phyloP scores from a whole-genome alignment of 2,797 vertebrate genomes.

The Steatocranus sp. region DNA sequence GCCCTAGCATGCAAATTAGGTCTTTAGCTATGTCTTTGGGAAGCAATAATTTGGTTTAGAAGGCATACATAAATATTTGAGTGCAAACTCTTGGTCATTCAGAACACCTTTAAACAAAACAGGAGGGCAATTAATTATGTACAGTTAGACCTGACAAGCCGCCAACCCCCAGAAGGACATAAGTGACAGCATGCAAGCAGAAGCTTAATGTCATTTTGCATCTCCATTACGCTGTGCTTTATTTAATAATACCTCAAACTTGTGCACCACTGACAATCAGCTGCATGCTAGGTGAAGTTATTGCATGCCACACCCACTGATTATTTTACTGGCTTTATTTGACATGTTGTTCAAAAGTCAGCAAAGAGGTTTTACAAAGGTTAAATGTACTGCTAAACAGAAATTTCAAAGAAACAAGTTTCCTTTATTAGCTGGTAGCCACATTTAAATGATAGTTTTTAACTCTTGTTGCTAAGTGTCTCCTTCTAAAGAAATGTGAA shows the following conservation, averaged over 20 bases:
- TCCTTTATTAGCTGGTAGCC: not conserved
- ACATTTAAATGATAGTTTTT: not conserved
- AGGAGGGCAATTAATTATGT: conserved; percentile 69
- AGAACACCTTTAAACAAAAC: conserved; percentile 50
- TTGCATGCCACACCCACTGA: not conserved
- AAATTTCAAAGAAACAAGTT: not conserved
- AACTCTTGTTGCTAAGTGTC: not conserved
- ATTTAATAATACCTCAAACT: conserved; percentile 56
- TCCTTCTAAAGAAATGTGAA: not conserved
- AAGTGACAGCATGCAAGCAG: conserved; percentile 68
- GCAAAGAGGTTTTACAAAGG: not conserved
- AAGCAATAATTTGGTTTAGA: conserved; percentile 71
- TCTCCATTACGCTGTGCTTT: conserved; percentile 54
- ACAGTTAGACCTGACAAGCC: conserved; percentile 68
- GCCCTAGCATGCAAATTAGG: conserved; percentile 66
- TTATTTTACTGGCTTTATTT: conserved; percentile 10
- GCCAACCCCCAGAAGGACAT: conserved; percentile 28
- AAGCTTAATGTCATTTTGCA: conserved; percentile 50
- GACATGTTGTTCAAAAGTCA: not conserved
- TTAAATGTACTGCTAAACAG: not conserved
- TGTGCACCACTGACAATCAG: conserved; percentile 37
- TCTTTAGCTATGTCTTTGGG: conserved; percentile 70
- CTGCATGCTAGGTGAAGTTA: not conserved
- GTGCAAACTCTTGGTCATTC: conserved; percentile 49
- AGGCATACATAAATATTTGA: conserved; percentile 77